phyloP scores from a whole-genome alignment of 2,113 vertebrate genomes.

The Murina feae region DNA sequence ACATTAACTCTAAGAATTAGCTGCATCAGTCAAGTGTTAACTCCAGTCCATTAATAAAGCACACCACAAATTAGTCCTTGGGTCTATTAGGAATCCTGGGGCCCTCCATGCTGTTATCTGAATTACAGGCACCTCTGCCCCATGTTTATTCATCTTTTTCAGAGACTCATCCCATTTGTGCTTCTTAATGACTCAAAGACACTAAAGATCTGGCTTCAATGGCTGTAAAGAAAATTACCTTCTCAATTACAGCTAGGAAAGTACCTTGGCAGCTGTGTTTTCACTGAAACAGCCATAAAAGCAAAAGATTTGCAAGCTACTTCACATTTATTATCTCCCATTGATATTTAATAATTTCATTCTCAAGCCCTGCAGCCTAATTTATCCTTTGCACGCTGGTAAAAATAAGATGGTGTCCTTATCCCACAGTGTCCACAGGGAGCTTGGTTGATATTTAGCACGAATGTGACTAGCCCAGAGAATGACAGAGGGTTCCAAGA shows the following conservation, averaged over 20 bases:
- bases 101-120: not conserved
- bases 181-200: slow-evolving; percentile 47
- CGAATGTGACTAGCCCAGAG: slow-evolving; percentile 23
- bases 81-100: not conserved
- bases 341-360: slow-evolving; percentile 65
- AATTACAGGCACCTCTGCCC: not conserved
- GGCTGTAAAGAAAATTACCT: slow-evolving; percentile 57
- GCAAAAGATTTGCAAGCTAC: slow-evolving; percentile 53
- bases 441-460: not conserved
- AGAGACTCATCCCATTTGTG: not conserved
- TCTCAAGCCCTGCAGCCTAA: slow-evolving; percentile 7
- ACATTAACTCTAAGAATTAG: slow-evolving; percentile 56
- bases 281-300: slow-evolving; percentile 46
- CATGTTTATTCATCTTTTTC: slow-evolving; percentile 11
- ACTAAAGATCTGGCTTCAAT: slow-evolving; percentile 45
- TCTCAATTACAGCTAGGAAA: slow-evolving; percentile 48
- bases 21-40: slow-evolving; percentile 35
- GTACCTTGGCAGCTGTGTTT: slow-evolving; percentile 54
- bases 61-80: not conserved
- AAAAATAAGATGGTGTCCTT: slow-evolving; percentile 24
- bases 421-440: not conserved
- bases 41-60: slow-evolving; percentile 44
- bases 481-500: not conserved
- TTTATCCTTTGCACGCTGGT: slow-evolving; percentile 8
- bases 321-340: slow-evolving; percentile 62